phyloP scores from a whole-genome alignment of 2,797 vertebrate species.

The Salmo trutta region DNA sequence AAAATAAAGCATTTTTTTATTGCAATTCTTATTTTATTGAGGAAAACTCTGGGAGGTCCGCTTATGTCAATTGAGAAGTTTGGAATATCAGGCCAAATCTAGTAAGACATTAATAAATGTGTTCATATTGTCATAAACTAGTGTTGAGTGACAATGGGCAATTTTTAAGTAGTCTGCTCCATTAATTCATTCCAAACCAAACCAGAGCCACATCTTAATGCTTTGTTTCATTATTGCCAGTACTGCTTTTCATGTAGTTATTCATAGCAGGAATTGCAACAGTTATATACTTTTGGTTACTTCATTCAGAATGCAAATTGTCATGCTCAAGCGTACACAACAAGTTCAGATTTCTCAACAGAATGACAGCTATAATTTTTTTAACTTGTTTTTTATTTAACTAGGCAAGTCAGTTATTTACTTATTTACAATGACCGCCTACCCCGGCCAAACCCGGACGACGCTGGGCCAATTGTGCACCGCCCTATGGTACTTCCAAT shows the following conservation, averaged over 20 bases:
- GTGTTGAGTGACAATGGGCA: neutral
- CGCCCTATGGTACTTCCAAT: too few relatives aligned
- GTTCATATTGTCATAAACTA: neutral
- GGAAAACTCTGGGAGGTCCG: neutral
- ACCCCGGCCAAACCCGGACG: too few relatives aligned
- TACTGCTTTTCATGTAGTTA: neutral
- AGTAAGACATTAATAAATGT: neutral
- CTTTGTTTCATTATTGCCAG: neutral
- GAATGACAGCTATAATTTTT: too few relatives aligned
- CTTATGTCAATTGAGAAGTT: neutral
- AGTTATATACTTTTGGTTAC: neutral
- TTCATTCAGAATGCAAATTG: neutral
- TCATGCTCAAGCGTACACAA: neutral
- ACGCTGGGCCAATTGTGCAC: too few relatives aligned
- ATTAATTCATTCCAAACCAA: neutral
- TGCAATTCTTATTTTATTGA: neutral
- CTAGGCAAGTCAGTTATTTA: too few relatives aligned
- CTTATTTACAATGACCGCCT: too few relatives aligned
- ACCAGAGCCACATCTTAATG: neutral
- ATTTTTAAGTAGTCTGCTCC: neutral
- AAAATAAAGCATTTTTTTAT: too few relatives aligned
- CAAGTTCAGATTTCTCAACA: neutral
- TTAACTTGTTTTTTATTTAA: too few relatives aligned
- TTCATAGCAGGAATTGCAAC: neutral
- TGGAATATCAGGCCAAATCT: neutral